Conservation (phyloP, 1,140 invertebrate genomes). For the Meloidogyne chitwoodi region DNA sequence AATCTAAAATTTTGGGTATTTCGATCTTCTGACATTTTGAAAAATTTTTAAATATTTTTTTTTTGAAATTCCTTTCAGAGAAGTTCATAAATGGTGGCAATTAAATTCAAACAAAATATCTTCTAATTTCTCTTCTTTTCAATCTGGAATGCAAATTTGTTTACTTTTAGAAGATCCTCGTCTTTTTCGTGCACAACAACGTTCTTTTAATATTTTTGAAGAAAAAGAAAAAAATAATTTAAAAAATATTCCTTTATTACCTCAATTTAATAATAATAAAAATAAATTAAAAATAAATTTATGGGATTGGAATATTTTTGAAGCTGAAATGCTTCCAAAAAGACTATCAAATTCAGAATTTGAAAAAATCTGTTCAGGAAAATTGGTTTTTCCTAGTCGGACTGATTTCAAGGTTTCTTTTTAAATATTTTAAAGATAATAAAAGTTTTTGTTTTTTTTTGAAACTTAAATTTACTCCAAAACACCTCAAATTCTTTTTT, state of each 20-base stretch:
- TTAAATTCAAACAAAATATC: not conserved
- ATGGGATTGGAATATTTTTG: slow-evolving; percentile 16
- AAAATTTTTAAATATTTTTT: not conserved
- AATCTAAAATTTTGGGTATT: not conserved
- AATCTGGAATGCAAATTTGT: slow-evolving; percentile 18
- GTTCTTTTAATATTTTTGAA: not conserved
- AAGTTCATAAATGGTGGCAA: slow-evolving; percentile 17
- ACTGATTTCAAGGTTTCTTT: slow-evolving; percentile 27
- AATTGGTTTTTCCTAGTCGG: not conserved
- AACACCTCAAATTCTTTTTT: no score
- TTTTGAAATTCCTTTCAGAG: slow-evolving; percentile 2
- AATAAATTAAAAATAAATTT: slow-evolving; percentile 6
- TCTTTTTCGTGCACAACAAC: slow-evolving; percentile 5
- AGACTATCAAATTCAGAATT: slow-evolving; percentile 18
- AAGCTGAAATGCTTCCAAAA: slow-evolving; percentile 17
- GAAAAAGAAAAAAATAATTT: not conserved
- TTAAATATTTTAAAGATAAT: not conserved
- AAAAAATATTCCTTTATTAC: not conserved
- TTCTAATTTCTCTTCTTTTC: not conserved
- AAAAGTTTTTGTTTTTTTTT: no score
- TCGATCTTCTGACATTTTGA: no score
- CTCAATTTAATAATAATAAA: not conserved
- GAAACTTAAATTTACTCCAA: no score
- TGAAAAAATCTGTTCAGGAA: not conserved
- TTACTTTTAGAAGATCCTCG: slow-evolving; percentile 33